Evolutionary conservation across 2,797 vertebrate genomes (phyloP).

Genomic region (Orientallactaga sibirica): DNA sequence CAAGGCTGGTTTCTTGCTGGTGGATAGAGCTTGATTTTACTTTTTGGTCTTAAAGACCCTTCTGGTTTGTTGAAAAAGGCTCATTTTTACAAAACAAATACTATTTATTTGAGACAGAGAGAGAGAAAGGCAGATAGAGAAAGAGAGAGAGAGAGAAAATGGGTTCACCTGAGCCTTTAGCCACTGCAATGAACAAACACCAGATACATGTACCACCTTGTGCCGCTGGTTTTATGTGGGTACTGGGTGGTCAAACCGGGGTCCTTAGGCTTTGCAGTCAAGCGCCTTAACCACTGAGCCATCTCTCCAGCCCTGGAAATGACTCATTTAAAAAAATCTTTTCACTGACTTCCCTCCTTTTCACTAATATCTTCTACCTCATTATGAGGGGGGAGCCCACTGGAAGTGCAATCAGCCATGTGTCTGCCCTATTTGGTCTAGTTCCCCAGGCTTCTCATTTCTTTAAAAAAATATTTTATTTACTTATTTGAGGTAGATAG

Average conservation of each 20-base stretch:
- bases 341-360: not conserved
- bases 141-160: no score
- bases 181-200: no score
- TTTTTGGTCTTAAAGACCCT: not conserved
- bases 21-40: not conserved
- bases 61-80: slow-evolving; percentile 44
- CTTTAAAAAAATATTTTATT: no score
- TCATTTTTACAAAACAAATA: not conserved
- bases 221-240: no score
- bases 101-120: not conserved
- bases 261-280: no score
- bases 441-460: not conserved
- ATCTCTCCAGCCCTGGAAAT: no score
- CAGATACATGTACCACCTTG: no score
- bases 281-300: no score
- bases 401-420: not conserved
- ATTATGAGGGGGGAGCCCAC: not conserved
- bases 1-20: not conserved
- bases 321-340: not conserved
- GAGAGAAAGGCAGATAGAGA: no score
- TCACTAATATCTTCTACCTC: not conserved
- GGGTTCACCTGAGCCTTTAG: no score
- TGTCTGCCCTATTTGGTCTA: not conserved
- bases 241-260: no score
- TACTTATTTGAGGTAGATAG: no score